Conservation (phyloP, 2,797 vertebrate genomes). For the Schizopygopsis pylzovi region DNA sequence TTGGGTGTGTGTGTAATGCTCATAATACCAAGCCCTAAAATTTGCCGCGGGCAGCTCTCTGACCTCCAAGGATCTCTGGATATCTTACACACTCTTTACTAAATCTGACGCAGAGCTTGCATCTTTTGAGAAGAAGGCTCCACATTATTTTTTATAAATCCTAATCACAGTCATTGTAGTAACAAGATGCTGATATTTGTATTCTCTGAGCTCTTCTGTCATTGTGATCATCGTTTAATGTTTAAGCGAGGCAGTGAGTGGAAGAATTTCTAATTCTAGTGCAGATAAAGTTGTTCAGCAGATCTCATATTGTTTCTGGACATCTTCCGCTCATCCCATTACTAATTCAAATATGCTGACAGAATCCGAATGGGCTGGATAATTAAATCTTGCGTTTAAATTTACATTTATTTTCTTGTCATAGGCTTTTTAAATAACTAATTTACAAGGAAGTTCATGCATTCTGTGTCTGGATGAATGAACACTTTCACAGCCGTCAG, state of each 20-base stretch:
- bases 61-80: background rate
- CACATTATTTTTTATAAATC: background rate
- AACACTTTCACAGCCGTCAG: background rate
- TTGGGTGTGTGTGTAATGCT: background rate
- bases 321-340: background rate
- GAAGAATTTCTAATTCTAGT: conserved; percentile 2
- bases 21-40: conserved; percentile 15
- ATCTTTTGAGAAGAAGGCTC: background rate
- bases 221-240: conserved; percentile 1
- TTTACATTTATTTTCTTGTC: conserved; percentile 16
- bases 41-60: conserved; percentile 31
- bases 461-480: background rate
- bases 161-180: background rate
- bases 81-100: background rate
- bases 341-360: conserved; percentile 13
- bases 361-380: background rate
- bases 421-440: conserved; percentile 13
- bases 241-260: background rate
- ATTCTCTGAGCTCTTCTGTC: background rate
- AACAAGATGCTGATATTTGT: background rate
- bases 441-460: background rate
- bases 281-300: background rate
- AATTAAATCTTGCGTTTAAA: conserved; percentile 12
- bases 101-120: background rate
- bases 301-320: background rate